Evolutionary conservation across 2,113 vertebrate species (phyloP).

Genomic region (Sterna hirundo): DNA sequence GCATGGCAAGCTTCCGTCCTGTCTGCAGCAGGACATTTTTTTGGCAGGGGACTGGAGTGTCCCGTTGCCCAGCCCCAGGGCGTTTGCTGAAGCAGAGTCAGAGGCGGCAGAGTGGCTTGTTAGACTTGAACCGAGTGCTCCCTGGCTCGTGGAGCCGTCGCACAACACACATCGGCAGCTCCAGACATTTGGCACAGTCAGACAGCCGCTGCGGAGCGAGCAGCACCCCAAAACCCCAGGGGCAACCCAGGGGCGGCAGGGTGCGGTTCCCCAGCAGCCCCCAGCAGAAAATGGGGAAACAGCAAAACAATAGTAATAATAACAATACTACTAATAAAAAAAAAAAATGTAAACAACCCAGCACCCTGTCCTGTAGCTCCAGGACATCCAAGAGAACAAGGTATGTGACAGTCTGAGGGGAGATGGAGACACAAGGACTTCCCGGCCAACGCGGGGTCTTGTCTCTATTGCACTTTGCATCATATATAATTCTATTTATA

Average conservation of each 20-base stretch:
- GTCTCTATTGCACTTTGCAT: slow-evolving; percentile 72
- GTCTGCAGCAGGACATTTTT: background rate
- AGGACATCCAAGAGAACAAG: slow-evolving; percentile 31
- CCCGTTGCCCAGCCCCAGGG: background rate
- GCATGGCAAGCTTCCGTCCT: background rate
- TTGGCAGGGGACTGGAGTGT: background rate
- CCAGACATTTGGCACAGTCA: slow-evolving; percentile 15
- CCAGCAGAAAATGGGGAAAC: background rate
- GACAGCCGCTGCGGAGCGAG: background rate
- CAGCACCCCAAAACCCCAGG: background rate
- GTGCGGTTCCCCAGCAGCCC: background rate
- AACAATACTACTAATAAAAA: background rate
- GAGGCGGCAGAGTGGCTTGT: accelerated
- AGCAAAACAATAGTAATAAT: background rate
- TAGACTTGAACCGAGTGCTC: accelerated
- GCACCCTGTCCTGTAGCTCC: background rate
- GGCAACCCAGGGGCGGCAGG: background rate
- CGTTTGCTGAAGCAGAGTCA: background rate
- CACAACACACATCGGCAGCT: background rate
- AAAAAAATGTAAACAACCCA: slow-evolving; percentile 16
- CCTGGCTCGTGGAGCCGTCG: accelerated
- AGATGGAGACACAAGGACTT: slow-evolving; percentile 53
- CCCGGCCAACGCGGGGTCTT: background rate
- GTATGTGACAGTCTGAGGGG: slow-evolving; percentile 25
- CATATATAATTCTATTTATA: slow-evolving; percentile 33